phyloP scores from a whole-genome alignment of 2,888 invertebrate genomes.

The Drosophila buzzatii region DNA sequence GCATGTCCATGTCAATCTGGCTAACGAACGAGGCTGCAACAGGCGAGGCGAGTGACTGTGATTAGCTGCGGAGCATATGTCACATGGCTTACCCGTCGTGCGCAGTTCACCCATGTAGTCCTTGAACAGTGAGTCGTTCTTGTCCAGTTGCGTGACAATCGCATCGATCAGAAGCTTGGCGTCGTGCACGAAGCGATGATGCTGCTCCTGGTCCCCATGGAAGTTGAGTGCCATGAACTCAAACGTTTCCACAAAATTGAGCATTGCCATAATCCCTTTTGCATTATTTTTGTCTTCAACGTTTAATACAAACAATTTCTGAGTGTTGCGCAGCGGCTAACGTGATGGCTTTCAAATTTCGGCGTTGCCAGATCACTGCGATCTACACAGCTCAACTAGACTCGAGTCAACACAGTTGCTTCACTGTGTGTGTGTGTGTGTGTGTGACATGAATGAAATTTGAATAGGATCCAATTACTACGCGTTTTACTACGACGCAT shows the following conservation, averaged over 20 bases:
- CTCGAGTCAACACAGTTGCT: neutral
- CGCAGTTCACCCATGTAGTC: slow-evolving; percentile 14
- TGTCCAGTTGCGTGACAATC: slow-evolving; percentile 9
- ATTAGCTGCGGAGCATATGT: neutral
- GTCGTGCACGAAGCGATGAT: slow-evolving; percentile 34
- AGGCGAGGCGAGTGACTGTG: neutral
- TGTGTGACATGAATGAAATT: slow-evolving; percentile 46
- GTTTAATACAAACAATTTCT: neutral
- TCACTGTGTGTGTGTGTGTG: neutral
- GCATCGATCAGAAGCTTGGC: slow-evolving; percentile 1
- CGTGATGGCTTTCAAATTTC: neutral
- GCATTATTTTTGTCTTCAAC: neutral
- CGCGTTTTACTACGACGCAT: slow-evolving; percentile 61
- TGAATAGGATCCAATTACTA: slow-evolving; percentile 72
- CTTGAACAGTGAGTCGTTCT: slow-evolving; percentile 22
- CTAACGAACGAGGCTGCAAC: slow-evolving; percentile 37
- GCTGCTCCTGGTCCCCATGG: neutral
- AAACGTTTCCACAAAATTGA: slow-evolving; percentile 32
- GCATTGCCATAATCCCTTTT: slow-evolving; percentile 5
- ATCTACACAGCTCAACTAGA: slow-evolving; percentile 31
- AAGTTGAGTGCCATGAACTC: slow-evolving; percentile 18
- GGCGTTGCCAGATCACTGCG: slow-evolving; percentile 41
- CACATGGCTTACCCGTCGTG: slow-evolving; percentile 29
- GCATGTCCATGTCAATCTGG: slow-evolving; percentile 39
- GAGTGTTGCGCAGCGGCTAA: neutral